Evolutionary conservation across 2,888 invertebrate genomes (phyloP).

Genomic region (Leptopterna dolabrata): DNA sequence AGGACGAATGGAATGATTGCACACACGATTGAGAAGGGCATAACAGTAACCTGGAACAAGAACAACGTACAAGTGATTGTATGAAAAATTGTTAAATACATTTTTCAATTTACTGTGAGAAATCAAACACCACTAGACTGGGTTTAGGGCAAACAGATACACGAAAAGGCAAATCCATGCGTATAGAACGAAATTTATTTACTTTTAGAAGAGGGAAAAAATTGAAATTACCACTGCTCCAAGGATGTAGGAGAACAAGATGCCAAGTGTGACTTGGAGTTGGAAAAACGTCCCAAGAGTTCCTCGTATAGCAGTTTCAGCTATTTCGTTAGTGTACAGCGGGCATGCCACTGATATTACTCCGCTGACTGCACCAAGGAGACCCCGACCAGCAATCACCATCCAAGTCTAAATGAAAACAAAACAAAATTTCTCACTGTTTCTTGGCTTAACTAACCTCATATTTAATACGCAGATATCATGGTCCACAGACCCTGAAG

Average conservation of each 20-base stretch:
- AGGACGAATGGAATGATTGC: constrained; percentile 77
- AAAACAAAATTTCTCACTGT: background rate
- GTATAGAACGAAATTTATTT: too few species aligned
- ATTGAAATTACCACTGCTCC: constrained; percentile 68
- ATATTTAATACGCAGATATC: too few species aligned
- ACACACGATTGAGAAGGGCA: constrained; percentile 75
- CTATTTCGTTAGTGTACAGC: constrained; percentile 86
- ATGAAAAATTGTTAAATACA: background rate
- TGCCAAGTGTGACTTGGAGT: constrained; percentile 85
- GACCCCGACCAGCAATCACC: constrained; percentile 76
- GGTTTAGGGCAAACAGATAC: too few species aligned
- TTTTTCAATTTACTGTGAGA: too few species aligned
- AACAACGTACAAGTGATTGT: background rate
- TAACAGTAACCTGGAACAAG: constrained; percentile 68
- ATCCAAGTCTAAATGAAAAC: constrained; percentile 67
- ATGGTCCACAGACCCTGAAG: too few species aligned
- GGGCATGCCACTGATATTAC: constrained; percentile 87
- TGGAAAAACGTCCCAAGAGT: constrained; percentile 89
- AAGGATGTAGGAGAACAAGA: constrained; percentile 79
- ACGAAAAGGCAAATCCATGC: too few species aligned
- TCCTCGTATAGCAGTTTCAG: constrained; percentile 85
- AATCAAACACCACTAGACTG: too few species aligned
- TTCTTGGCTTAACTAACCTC: background rate
- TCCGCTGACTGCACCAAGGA: constrained; percentile 81
- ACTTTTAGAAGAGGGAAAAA: too few species aligned